Base-by-base conservation (phyloP, 2,888 invertebrate genomes). In the Pyrochroa serraticornis region DNA sequence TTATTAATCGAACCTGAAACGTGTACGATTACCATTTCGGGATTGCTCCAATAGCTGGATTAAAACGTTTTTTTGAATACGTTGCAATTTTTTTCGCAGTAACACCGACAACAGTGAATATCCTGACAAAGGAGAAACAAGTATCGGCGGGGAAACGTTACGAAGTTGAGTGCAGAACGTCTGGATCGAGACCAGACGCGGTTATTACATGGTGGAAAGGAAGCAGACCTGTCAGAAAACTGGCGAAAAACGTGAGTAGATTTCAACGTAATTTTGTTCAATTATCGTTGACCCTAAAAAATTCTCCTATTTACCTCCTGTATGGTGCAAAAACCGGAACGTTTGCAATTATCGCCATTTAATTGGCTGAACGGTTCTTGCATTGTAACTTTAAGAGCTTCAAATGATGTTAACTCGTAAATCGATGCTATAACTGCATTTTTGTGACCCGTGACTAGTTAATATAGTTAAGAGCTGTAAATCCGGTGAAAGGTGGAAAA, bases 201-300 rank as follows among this genome's bases (percentile, higher is more conserved):
- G 83, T 87, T 55, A 90, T 95, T 74, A 90, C 92, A 43, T 95
- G 95, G 95, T 94, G 92, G 92, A 92, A 92, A 77, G 90, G 89
- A 70, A 91, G 88, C 75, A 84, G 89, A 70, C 91, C 89, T 78
- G 85, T 93, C 65, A 91, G 90, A 80, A 86, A 88, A 76, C 83
- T 88, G 77, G 88, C 90, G 53, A 91, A 92, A 81, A 91, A 88
- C 78, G 93, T 93, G 80, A 90, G 91, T 86, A 71, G 52, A 56
- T 52, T 56, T 51, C 41, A 14, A 32, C 31, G 57, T 46, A 45
- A 51, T 57, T 52, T 60, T 48, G 44, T 55, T 61, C 50, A 61
- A 61, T 58, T 58, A 58, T 13, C 33, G 34, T 36, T 45, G 59
- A 51, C 50, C 56, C 48, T 39, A 38, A 44, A 58, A 35, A 41